Percentiles rank a stretch among this genome's conserved stretches.
These are phyloP conservation scores for Panagrolaimus sp. DNA, from an alignment of 1,140 invertebrate genomes.

Conservation along the genomic window DNA sequence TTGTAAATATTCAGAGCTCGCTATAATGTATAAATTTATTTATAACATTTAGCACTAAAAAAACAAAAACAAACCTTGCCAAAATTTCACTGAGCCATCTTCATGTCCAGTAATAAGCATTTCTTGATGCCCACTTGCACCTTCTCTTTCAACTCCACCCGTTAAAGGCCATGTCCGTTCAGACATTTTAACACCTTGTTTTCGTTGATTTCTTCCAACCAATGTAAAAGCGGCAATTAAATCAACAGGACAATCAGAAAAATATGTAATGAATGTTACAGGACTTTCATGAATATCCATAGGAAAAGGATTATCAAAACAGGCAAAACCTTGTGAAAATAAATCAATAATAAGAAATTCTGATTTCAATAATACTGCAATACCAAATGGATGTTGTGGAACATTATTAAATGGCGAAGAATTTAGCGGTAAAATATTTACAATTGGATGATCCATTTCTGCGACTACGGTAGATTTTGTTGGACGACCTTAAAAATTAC, in stretches of 20 bases:
- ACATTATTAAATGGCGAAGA: slow-evolving; percentile 85
- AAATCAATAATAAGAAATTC: slow-evolving; percentile 96
- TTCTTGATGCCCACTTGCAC: slow-evolving; percentile 57
- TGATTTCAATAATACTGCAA: slow-evolving; percentile 91
- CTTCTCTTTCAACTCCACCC: slow-evolving; percentile 52
- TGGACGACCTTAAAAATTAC: too few species aligned
- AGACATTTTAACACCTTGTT: slow-evolving; percentile 76
- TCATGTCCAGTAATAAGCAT: slow-evolving; percentile 56
- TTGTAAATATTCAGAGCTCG: slow-evolving; percentile 67
- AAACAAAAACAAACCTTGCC: too few species aligned
- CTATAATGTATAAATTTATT: too few species aligned
- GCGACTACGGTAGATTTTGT: slow-evolving; percentile 77
- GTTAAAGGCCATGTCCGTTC: slow-evolving; percentile 62
- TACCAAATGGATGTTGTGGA: slow-evolving; percentile 83
- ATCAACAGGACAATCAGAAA: slow-evolving; percentile 93
- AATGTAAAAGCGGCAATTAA: slow-evolving; percentile 87
- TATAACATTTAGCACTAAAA: too few species aligned
- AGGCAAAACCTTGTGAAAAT: slow-evolving; percentile 74
- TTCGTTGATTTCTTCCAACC: slow-evolving; percentile 69
- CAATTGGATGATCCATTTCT: slow-evolving; percentile 96
- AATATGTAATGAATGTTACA: slow-evolving; percentile 88
- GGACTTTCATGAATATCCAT: slow-evolving; percentile 98
- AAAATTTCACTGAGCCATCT: slow-evolving; percentile 57
- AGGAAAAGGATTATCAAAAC: slow-evolving; percentile 97
- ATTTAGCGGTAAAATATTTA: slow-evolving; percentile 81